Evolutionary conservation across 2,113 vertebrate species (phyloP).

Genomic region (Alectura lathami): DNA sequence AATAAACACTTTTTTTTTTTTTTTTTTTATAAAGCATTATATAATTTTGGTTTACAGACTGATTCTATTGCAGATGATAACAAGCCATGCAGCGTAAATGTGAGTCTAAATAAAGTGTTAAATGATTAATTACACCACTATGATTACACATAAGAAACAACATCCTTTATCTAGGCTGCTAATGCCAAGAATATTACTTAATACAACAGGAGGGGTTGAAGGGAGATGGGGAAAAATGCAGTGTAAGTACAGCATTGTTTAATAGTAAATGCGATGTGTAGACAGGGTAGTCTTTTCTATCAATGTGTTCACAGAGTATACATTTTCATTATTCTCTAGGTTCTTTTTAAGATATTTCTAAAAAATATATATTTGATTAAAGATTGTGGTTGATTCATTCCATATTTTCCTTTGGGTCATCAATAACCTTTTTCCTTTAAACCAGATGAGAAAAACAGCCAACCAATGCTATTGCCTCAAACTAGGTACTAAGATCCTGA

Average conservation of each 20-base stretch:
- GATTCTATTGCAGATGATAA: slow-evolving; percentile 57
- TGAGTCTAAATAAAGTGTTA: slow-evolving; percentile 65
- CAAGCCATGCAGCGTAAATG: slow-evolving; percentile 16
- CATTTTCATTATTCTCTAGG: background rate
- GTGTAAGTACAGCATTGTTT: slow-evolving; percentile 17
- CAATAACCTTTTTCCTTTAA: background rate
- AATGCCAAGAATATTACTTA: slow-evolving; percentile 64
- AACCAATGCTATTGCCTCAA: background rate
- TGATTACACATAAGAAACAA: slow-evolving; percentile 56
- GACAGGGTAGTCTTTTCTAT: background rate
- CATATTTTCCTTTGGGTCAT: background rate
- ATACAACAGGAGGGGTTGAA: slow-evolving; percentile 59
- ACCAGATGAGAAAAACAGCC: slow-evolving; percentile 9
- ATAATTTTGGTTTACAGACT: slow-evolving; percentile 48
- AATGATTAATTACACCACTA: slow-evolving; percentile 48
- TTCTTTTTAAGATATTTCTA: slow-evolving; percentile 31
- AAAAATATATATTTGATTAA: background rate
- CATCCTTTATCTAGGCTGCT: slow-evolving; percentile 65
- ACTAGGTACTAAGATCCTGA: background rate
- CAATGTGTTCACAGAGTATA: background rate
- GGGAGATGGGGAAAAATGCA: slow-evolving; percentile 42
- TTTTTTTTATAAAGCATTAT: slow-evolving; percentile 30
- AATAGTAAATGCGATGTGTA: background rate
- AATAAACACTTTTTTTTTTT: slow-evolving; percentile 50
- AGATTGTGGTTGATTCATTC: background rate